phyloP scores from a whole-genome alignment of 2,113 vertebrate genomes.

The Toxostoma redivivum region DNA sequence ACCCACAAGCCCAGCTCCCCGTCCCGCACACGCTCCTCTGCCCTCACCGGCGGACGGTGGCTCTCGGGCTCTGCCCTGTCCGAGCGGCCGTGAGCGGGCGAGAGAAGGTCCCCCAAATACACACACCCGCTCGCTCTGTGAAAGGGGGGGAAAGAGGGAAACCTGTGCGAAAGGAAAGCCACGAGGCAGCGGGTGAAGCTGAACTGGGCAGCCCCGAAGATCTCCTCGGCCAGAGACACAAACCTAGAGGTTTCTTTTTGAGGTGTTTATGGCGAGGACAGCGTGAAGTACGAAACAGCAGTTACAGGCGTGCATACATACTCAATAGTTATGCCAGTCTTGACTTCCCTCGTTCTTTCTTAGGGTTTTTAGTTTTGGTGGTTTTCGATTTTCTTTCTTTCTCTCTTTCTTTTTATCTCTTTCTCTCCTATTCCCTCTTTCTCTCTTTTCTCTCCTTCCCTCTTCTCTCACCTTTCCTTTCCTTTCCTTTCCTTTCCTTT shows the following conservation, averaged over 20 bases:
- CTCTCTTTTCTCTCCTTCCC: no score
- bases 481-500: neutral
- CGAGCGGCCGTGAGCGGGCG: neutral
- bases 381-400: neutral
- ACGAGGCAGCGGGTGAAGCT: neutral
- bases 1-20: neutral
- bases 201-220: neutral
- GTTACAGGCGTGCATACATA: neutral
- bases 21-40: neutral
- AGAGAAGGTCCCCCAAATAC: accelerated
- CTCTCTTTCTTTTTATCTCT: no score
- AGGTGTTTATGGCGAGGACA: neutral
- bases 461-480: neutral
- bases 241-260: neutral
- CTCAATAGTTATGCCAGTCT: neutral
- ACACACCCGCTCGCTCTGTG: neutral
- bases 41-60: neutral
- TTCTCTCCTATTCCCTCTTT: no score
- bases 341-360: neutral
- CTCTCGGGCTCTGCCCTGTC: neutral
- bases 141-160: neutral
- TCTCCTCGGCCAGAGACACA: no score
- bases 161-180: neutral
- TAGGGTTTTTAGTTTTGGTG: neutral
- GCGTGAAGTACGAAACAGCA: no score